A percentile compares a stretch with the other conserved stretches of the same genome.
Conservation (phyloP, 1,140 invertebrate species). For the Drosophila teissieri region DNA sequence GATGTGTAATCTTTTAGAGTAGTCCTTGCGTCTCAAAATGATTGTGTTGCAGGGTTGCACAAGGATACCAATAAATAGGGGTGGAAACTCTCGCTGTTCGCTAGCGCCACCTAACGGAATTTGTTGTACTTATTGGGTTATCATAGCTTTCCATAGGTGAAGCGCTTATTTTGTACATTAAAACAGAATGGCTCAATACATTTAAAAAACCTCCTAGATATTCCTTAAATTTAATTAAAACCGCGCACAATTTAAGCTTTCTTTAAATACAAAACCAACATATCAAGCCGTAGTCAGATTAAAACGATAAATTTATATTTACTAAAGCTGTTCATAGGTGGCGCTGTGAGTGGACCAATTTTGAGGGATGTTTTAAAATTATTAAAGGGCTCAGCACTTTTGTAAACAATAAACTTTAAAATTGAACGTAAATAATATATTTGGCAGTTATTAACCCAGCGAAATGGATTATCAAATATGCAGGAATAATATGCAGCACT, state of each 20-base stretch:
- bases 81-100: slow-evolving; percentile 17
- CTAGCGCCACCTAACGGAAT: slow-evolving; percentile 6
- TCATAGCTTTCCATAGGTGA: slow-evolving; percentile 2
- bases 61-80: slow-evolving; percentile 1
- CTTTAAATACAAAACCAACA: too few relatives aligned
- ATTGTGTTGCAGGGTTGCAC: slow-evolving; percentile 20
- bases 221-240: too few relatives aligned
- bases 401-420: neutral
- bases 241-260: too few relatives aligned
- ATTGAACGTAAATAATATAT: neutral
- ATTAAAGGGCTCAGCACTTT: too few relatives aligned
- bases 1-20: slow-evolving; percentile 28
- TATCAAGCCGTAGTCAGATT: too few relatives aligned
- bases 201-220: too few relatives aligned
- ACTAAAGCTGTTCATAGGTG: neutral
- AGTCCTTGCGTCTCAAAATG: slow-evolving; percentile 22
- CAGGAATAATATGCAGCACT: neutral
- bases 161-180: neutral
- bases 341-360: neutral
- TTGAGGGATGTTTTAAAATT: neutral
- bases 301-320: neutral
- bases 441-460: neutral
- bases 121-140: neutral
- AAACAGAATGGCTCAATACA: too few relatives aligned
- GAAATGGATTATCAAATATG: slow-evolving; percentile 4